Percentiles rank a stretch among this genome's conserved stretches.
These are phyloP conservation scores for Dryobota labecula DNA, from an alignment of 2,888 invertebrate species.

Conservation along the genomic window DNA sequence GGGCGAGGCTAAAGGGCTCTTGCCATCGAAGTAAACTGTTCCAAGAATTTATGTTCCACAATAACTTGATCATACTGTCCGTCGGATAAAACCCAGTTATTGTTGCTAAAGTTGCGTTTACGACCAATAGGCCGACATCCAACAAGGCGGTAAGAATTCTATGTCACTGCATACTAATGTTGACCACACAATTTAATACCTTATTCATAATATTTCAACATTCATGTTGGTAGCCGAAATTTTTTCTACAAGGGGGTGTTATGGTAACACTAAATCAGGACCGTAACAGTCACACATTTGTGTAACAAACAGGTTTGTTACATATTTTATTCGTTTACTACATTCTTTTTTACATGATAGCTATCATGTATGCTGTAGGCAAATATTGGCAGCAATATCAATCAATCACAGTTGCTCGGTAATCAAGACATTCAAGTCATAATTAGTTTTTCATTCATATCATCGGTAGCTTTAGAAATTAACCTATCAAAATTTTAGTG, in stretches of 20 bases:
- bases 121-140: background rate
- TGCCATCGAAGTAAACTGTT: background rate
- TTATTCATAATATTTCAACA: conserved; percentile 57
- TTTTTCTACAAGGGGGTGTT: conserved; percentile 48
- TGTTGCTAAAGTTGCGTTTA: background rate
- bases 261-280: conserved; percentile 49
- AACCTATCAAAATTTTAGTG: background rate
- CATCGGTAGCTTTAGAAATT: conserved; percentile 1
- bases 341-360: conserved; percentile 17
- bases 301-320: conserved; percentile 60
- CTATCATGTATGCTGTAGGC: conserved; percentile 11
- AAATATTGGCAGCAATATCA: background rate
- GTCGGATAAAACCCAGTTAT: conserved; percentile 15
- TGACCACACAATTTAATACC: conserved; percentile 33
- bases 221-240: conserved; percentile 35
- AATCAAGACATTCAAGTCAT: background rate
- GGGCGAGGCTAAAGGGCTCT: background rate
- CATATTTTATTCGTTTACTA: conserved; percentile 18
- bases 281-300: conserved; percentile 44
- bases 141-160: conserved; percentile 39
- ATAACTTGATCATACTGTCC: background rate
- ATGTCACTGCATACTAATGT: conserved; percentile 49
- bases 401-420: background rate
- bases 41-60: background rate
- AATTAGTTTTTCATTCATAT: too few relatives aligned